A percentile compares a stretch with the other conserved stretches of the same genome.
These are phyloP conservation scores for Xestia sexstrigata DNA, from an alignment of 2,888 invertebrate species.

Conservation along the genomic window DNA sequence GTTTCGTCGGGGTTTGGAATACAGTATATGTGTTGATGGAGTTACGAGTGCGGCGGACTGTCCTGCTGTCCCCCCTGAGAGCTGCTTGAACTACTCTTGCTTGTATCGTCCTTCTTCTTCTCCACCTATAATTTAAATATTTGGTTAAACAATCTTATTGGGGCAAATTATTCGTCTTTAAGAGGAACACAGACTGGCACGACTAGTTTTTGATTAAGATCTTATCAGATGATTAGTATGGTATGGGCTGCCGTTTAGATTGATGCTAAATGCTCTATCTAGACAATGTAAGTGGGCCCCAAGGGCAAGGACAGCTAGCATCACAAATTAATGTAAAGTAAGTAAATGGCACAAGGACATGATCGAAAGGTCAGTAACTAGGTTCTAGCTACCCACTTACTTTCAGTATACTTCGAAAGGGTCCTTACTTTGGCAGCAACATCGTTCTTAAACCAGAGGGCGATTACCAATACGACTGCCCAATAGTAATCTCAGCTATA, in stretches of 20 bases:
- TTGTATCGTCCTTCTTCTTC: constrained; percentile 83
- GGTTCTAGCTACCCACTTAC: not conserved
- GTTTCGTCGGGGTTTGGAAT: constrained; percentile 58
- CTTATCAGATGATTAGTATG: not conserved
- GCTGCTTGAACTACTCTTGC: constrained; percentile 82
- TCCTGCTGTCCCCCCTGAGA: constrained; percentile 82
- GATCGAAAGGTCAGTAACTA: not conserved
- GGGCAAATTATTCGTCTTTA: not conserved
- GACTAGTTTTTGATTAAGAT: not conserved
- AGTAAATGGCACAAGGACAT: no score
- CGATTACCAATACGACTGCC: not conserved
- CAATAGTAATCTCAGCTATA: not conserved
- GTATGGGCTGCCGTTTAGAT: not conserved
- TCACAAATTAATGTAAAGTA: not conserved
- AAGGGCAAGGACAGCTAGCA: not conserved
- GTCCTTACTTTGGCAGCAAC: not conserved
- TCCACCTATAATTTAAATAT: constrained; percentile 79
- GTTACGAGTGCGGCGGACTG: constrained; percentile 80
- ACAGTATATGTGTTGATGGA: constrained; percentile 52
- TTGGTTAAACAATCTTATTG: not conserved
- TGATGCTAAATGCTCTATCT: not conserved
- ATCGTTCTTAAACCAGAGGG: not conserved
- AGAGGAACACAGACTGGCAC: not conserved
- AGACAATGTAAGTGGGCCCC: not conserved
- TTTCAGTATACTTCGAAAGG: not conserved